These are phyloP conservation scores for Mormoops blainvillei DNA, from an alignment of 2,113 vertebrate genomes.

Conservation along the genomic window DNA sequence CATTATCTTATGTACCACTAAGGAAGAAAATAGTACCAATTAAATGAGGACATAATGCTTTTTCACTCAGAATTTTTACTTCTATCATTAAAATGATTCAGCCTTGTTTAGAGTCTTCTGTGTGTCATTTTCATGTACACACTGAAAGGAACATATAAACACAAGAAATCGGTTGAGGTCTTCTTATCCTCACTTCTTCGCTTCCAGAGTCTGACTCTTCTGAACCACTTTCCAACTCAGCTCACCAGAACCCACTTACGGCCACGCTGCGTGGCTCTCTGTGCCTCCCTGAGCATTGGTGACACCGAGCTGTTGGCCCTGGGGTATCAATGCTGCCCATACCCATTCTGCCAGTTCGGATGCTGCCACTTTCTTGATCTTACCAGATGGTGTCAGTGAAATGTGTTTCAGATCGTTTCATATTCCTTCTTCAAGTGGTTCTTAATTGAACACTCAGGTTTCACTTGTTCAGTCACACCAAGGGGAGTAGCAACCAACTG, in stretches of 20 bases:
- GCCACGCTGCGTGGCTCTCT: background rate
- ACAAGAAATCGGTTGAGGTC: background rate
- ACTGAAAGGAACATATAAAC: background rate
- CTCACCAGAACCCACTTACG: no score
- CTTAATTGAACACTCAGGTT: background rate
- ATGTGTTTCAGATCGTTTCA: background rate
- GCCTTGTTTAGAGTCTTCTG: background rate
- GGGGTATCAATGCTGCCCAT: background rate
- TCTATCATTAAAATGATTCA: background rate
- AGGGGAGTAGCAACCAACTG: background rate
- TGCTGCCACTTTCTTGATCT: background rate
- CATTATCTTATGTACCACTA: background rate
- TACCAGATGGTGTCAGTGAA: background rate
- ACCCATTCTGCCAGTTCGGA: background rate
- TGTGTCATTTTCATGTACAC: background rate
- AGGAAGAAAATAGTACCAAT: background rate
- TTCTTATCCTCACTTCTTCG: background rate
- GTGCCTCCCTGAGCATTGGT: background rate
- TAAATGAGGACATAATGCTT: background rate
- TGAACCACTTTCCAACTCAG: background rate
- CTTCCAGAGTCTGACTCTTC: background rate
- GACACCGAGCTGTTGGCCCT: background rate
- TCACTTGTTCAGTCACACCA: background rate
- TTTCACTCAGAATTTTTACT: background rate
- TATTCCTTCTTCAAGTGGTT: background rate